Percentiles rank a stretch among this genome's conserved stretches.
phyloP scores from a whole-genome alignment of 2,113 vertebrate genomes.

The Tamias sibiricus region DNA sequence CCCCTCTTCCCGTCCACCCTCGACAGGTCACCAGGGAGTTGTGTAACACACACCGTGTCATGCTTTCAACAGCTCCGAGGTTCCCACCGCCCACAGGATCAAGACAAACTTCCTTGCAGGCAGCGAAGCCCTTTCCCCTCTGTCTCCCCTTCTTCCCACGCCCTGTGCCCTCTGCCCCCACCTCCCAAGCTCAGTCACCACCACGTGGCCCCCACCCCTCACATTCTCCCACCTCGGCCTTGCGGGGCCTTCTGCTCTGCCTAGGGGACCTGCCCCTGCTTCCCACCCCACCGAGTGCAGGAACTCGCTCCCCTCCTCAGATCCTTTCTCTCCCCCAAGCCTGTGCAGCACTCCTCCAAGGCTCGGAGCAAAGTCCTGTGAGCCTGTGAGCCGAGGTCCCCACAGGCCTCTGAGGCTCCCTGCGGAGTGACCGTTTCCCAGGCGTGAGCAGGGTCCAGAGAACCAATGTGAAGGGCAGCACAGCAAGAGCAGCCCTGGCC shows the following conservation, averaged over 20 bases:
- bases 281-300: background rate
- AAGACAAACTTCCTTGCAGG: background rate
- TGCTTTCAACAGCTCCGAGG: background rate
- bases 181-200: background rate
- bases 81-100: background rate
- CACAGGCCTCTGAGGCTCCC: background rate
- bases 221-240: background rate
- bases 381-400: background rate
- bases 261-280: background rate
- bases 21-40: background rate
- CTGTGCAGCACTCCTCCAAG: background rate
- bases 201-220: background rate
- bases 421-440: background rate
- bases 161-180: background rate
- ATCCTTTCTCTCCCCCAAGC: background rate
- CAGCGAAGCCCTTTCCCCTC: background rate
- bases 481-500: background rate
- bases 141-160: background rate
- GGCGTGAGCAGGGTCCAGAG: background rate
- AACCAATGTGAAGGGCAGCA: rapidly evolving
- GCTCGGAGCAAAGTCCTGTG: background rate
- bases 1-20: background rate
- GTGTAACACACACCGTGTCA: background rate
- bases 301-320: background rate
- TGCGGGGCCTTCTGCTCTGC: background rate